phyloP scores from a whole-genome alignment of 2,888 invertebrate genomes.

The Trachelus stipa region DNA sequence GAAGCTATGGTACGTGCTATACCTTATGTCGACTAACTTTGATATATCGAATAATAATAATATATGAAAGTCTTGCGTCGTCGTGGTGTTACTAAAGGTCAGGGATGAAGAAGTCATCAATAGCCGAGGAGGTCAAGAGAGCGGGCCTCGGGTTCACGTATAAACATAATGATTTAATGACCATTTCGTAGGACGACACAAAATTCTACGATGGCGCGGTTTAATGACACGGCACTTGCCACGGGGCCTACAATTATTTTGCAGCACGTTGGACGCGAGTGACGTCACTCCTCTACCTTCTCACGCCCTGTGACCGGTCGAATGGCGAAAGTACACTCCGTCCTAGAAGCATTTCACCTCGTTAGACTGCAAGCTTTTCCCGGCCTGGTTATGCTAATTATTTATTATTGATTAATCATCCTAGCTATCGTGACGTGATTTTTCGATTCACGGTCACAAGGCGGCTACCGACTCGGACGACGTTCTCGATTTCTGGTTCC shows the following conservation, averaged over 20 bases:
- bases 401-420: neutral
- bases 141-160: slow-evolving; percentile 57
- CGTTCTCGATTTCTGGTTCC: no score
- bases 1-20: neutral
- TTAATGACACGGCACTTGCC: slow-evolving; percentile 65
- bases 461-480: no score
- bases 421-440: neutral
- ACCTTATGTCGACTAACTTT: neutral
- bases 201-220: slow-evolving; percentile 63
- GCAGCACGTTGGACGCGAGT: slow-evolving; percentile 59
- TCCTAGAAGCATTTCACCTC: slow-evolving; percentile 44
- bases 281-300: slow-evolving; percentile 61
- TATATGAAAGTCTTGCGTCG: neutral
- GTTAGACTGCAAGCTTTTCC: neutral
- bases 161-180: slow-evolving; percentile 65
- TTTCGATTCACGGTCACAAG: no score
- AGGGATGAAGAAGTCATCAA: neutral
- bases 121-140: slow-evolving; percentile 51
- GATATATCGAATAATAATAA: neutral
- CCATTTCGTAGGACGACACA: slow-evolving; percentile 64
- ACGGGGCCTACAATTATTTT: slow-evolving; percentile 64
- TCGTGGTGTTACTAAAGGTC: neutral
- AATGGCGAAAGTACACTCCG: slow-evolving; percentile 48
- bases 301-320: slow-evolving; percentile 62
- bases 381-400: slow-evolving; percentile 1